Conservation (phyloP, 2,888 invertebrate genomes). For the Lepidonotus clava region DNA sequence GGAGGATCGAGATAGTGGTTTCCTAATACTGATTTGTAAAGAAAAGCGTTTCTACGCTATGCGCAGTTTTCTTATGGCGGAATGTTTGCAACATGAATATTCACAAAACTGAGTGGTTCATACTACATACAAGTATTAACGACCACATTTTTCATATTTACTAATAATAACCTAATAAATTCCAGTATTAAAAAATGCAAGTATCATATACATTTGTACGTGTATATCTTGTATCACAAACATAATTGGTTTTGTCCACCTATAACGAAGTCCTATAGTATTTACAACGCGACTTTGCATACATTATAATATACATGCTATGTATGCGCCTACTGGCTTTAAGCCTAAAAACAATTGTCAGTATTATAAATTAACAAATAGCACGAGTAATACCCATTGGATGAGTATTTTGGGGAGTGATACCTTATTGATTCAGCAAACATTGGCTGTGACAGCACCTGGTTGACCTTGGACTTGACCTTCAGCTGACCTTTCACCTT, state of each 20-base stretch:
- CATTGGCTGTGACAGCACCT: slow-evolving; percentile 40
- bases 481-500: slow-evolving; percentile 1
- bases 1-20: no score
- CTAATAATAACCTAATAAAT: neutral
- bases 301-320: no score
- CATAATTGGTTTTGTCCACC: neutral
- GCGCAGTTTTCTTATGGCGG: no score
- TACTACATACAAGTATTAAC: neutral
- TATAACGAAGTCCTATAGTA: neutral
- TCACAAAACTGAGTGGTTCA: no score
- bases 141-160: neutral
- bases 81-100: no score
- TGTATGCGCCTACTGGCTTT: slow-evolving; percentile 26
- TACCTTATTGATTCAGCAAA: neutral
- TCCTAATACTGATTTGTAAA: no score
- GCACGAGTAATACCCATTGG: neutral
- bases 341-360: slow-evolving; percentile 3
- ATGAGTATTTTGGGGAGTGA: slow-evolving; percentile 1
- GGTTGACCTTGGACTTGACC: slow-evolving; percentile 3
- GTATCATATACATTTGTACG: neutral
- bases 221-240: slow-evolving; percentile 32
- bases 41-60: no score
- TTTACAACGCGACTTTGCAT: no score
- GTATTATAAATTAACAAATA: neutral
- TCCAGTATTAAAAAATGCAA: neutral